phyloP scores from a whole-genome alignment of 37 sponge, comb jelly and placozoan genomes.

The Petrosia ficiformis region DNA sequence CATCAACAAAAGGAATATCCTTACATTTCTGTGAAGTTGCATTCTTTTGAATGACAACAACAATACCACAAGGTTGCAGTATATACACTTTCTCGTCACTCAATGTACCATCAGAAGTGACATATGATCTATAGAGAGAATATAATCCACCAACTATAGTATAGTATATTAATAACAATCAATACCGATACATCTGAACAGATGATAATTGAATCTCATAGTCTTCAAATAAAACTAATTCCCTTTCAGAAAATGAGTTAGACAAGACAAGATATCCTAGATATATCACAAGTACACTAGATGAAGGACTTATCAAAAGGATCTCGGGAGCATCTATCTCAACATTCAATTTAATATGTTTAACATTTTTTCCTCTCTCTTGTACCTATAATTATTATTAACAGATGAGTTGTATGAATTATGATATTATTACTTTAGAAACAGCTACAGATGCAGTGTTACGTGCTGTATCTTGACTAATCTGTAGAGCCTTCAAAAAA shows the following conservation, averaged over 20 bases:
- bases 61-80: too few relatives aligned
- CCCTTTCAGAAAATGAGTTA: conserved; percentile 56
- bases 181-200: too few relatives aligned
- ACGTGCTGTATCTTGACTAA: conserved; percentile 26
- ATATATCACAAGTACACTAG: conserved; percentile 45
- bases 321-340: conserved; percentile 61
- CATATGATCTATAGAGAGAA: too few relatives aligned
- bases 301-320: conserved; percentile 33
- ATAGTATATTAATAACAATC: too few relatives aligned
- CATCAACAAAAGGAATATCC: too few relatives aligned
- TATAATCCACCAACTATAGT: too few relatives aligned
- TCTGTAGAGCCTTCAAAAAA: conserved; percentile 18
- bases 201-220: too few relatives aligned
- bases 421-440: conserved; percentile 6
- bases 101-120: too few relatives aligned
- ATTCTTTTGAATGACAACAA: too few relatives aligned
- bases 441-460: conserved; percentile 27
- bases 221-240: too few relatives aligned
- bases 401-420: not conserved
- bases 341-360: conserved; percentile 43
- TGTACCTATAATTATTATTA: conserved; percentile 25
- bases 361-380: conserved; percentile 23
- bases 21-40: too few relatives aligned
- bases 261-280: conserved; percentile 47
- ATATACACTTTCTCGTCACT: too few relatives aligned